Percentiles rank a stretch among this genome's conserved stretches.
Conservation (phyloP, 2,888 invertebrate genomes). For the Stenodema calcarata region DNA sequence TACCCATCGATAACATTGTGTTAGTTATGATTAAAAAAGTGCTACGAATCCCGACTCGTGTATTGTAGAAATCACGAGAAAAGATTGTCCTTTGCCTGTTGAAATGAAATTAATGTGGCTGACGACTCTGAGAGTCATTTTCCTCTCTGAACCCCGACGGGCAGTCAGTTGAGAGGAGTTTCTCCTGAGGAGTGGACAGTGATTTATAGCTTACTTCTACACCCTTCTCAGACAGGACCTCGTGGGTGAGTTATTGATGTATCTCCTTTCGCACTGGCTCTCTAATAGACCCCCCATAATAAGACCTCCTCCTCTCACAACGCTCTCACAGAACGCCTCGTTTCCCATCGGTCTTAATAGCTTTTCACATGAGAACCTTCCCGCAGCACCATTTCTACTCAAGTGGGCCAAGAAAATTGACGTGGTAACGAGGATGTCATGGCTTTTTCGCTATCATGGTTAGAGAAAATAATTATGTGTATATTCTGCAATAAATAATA, state of each 20-base stretch:
- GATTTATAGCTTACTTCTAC: conserved; percentile 13
- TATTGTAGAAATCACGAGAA: background rate
- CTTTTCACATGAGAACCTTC: background rate
- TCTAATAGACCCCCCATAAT: background rate
- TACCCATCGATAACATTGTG: too few relatives aligned
- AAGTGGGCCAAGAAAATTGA: background rate
- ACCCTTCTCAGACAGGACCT: background rate
- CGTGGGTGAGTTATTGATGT: conserved; percentile 12
- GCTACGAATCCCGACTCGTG: too few relatives aligned
- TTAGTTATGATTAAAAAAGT: too few relatives aligned
- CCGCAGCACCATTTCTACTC: background rate
- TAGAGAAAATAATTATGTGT: too few relatives aligned
- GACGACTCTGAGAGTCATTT: conserved; percentile 7
- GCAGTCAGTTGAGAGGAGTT: conserved; percentile 1
- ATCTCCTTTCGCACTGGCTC: background rate
- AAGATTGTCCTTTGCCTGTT: background rate
- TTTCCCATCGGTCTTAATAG: background rate
- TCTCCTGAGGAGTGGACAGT: conserved; percentile 16
- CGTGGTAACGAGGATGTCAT: background rate
- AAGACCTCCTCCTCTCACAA: background rate
- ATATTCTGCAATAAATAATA: too few relatives aligned
- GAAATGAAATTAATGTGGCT: conserved; percentile 3
- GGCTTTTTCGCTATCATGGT: too few relatives aligned
- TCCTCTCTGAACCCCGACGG: background rate
- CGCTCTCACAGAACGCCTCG: background rate